These are phyloP conservation scores for Caenorhabditis tropicalis DNA, from an alignment of 1,140 invertebrate species.

Conservation along the genomic window DNA sequence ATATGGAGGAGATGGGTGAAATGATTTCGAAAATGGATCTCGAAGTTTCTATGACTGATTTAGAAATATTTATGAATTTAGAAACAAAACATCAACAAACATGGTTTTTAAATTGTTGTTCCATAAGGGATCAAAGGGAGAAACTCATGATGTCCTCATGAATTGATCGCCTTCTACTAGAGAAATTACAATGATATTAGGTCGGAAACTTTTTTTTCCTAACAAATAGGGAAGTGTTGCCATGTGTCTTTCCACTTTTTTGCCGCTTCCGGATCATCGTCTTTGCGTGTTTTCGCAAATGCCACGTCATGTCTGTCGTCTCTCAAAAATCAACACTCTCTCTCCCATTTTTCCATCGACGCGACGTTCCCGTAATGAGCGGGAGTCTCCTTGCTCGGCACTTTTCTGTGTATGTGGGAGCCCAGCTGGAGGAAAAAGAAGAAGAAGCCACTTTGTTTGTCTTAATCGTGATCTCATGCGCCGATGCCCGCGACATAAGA, in stretches of 20 bases:
- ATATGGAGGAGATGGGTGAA: too few species aligned
- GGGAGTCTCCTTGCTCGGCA: neutral
- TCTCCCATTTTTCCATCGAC: neutral
- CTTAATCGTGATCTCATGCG: constrained; percentile 37
- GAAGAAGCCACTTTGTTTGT: constrained; percentile 8
- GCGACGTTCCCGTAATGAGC: constrained; percentile 26
- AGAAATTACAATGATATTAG: neutral
- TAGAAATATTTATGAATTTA: too few species aligned
- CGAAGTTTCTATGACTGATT: too few species aligned
- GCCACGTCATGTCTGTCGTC: neutral
- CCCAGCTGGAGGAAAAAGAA: neutral
- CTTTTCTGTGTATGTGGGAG: neutral
- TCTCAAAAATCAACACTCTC: neutral
- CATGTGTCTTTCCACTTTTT: neutral
- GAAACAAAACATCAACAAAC: too few species aligned
- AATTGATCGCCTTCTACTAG: too few species aligned
- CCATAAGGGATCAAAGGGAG: too few species aligned
- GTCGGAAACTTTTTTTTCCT: neutral
- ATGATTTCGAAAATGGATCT: too few species aligned
- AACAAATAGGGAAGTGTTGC: constrained; percentile 16
- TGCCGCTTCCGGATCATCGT: constrained; percentile 14
- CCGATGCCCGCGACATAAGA: neutral
- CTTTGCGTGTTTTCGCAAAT: constrained; percentile 22
- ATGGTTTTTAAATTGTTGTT: too few species aligned
- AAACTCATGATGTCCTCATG: too few species aligned